Evolutionary conservation across 2,113 vertebrate genomes (phyloP).

Genomic region (Platycercus adscitus): DNA sequence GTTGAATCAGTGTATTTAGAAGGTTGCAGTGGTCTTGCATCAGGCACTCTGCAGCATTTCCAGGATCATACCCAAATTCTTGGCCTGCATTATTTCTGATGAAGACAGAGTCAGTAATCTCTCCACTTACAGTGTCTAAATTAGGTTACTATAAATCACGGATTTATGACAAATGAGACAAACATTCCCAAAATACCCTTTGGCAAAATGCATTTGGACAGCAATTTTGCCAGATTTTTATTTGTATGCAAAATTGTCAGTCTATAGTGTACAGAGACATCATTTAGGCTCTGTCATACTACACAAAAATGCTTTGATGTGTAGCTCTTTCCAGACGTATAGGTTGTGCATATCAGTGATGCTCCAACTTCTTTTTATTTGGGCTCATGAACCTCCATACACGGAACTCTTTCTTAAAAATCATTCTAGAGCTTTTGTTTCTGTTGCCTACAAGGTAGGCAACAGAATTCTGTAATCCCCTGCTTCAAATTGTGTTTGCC

Average conservation of each 20-base stretch:
- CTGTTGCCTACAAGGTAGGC: background rate
- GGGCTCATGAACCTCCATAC: background rate
- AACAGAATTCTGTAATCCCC: background rate
- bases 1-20: background rate
- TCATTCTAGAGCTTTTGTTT: background rate
- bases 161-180: slow-evolving; percentile 55
- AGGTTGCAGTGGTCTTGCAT: background rate
- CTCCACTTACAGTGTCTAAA: slow-evolving; percentile 24
- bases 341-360: background rate
- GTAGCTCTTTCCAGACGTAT: background rate
- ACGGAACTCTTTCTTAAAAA: background rate
- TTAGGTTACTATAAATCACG: slow-evolving; percentile 35
- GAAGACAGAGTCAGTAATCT: slow-evolving; percentile 35
- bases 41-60: background rate
- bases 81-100: background rate
- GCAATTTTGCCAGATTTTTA: slow-evolving; percentile 51
- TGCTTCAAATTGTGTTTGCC: background rate
- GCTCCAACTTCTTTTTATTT: background rate
- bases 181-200: slow-evolving; percentile 54
- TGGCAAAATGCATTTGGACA: slow-evolving; percentile 48
- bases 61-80: background rate
- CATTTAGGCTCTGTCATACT: slow-evolving; percentile 29
- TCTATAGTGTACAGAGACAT: slow-evolving; percentile 4
- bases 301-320: background rate
- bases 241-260: slow-evolving; percentile 49